These are phyloP conservation scores for Oligia fasciuncula DNA, from an alignment of 2,888 invertebrate genomes.

Conservation along the genomic window DNA sequence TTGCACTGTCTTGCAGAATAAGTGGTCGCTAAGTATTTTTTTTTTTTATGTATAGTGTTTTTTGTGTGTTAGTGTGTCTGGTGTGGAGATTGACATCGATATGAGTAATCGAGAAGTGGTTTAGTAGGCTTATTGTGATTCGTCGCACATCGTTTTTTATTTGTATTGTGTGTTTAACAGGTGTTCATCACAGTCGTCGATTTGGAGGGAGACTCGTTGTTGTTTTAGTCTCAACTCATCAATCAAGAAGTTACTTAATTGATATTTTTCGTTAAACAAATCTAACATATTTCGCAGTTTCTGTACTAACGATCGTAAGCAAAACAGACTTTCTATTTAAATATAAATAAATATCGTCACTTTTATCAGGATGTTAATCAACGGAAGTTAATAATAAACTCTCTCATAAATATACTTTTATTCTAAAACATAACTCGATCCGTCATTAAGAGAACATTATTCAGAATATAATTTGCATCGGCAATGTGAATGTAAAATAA, in stretches of 20 bases:
- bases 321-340: conserved; percentile 42
- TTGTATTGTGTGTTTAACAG: background rate
- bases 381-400: conserved; percentile 54
- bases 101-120: conserved; percentile 41
- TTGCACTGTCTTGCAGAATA: conserved; percentile 53
- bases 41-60: conserved; percentile 20
- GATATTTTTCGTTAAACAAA: background rate
- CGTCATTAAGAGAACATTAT: conserved; percentile 64
- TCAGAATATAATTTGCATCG: conserved; percentile 51
- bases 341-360: conserved; percentile 40
- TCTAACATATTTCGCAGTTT: background rate
- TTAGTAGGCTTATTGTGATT: conserved; percentile 40
- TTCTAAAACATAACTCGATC: conserved; percentile 35
- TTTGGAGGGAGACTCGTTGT: background rate
- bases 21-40: conserved; percentile 36
- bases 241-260: background rate
- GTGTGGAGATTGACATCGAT: conserved; percentile 51
- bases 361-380: conserved; percentile 57
- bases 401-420: conserved; percentile 45
- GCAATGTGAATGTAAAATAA: conserved; percentile 64
- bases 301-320: conserved; percentile 2
- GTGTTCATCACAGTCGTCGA: background rate
- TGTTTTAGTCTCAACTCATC: background rate
- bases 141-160: background rate
- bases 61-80: conserved; percentile 54